Percentiles rank a stretch among this genome's conserved stretches.
These are phyloP conservation scores for Halyomorpha halys DNA, from an alignment of 1,140 invertebrate genomes.

Conservation along the genomic window DNA sequence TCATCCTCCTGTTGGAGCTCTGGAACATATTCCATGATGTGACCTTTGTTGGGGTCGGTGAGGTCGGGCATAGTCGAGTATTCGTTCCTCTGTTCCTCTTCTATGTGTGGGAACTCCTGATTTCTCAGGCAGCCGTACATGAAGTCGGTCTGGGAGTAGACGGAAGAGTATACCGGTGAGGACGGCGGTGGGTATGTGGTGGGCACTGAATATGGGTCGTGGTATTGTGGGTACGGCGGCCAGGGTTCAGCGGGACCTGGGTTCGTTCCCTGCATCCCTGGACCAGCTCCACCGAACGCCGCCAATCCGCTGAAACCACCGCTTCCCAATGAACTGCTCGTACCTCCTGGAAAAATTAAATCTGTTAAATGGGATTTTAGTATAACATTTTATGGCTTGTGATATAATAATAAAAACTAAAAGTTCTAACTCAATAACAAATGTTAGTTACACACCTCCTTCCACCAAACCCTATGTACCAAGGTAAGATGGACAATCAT, in stretches of 20 bases:
- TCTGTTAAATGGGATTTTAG: background rate
- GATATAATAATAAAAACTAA: background rate
- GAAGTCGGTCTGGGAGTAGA: constrained; percentile 38
- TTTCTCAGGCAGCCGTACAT: constrained; percentile 49
- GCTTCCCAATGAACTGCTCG: background rate
- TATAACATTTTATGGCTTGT: background rate
- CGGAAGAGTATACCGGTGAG: constrained; percentile 32
- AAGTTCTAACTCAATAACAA: no score
- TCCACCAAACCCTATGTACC: no score
- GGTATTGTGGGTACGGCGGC: constrained; percentile 6
- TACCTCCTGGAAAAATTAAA: background rate
- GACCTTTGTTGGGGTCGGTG: constrained; percentile 43
- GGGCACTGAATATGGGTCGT: constrained; percentile 45
- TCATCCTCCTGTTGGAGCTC: constrained; percentile 14
- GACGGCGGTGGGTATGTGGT: constrained; percentile 38
- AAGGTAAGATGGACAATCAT: no score
- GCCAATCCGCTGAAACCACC: background rate
- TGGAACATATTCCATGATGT: constrained; percentile 42
- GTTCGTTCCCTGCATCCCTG: background rate
- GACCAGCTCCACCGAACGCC: constrained; percentile 5
- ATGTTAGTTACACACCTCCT: no score
- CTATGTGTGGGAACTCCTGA: constrained; percentile 37
- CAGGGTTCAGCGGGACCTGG: background rate
- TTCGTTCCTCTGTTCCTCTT: constrained; percentile 41
- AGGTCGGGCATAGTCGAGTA: constrained; percentile 44